Evolutionary conservation across 2,113 vertebrate genomes (phyloP), one percentile per base, ranked within the genome.

Genomic region (Jacana jacana): DNA sequence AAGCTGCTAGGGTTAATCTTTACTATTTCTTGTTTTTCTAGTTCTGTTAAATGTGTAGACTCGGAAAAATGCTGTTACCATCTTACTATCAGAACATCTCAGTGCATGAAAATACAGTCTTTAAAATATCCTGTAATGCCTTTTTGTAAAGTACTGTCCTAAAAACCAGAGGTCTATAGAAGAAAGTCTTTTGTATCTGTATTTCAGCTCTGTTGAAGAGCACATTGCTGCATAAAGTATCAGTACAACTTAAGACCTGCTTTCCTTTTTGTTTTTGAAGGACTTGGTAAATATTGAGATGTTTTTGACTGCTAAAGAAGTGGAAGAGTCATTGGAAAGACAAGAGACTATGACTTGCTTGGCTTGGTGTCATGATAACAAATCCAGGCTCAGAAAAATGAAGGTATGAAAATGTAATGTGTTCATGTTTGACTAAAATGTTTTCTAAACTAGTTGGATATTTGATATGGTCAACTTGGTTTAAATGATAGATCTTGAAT

Each of bases 271-370:
- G 23, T 35, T 91, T 87, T 91, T 91, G 23, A 92, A 99, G 99
- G 99, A 99, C 91, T 97, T 99, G 93, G 99, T 99, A 96, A 99
- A 99, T 97, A 99, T 99, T 80, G 99, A 99, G 97, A 99, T 99
- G 99, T 99, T 99, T 97, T 98, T 99, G 93, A 99, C 99, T 69
- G 99, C 99, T 83, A 99, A 99, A 93, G 99, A 99, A 97, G 99
- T 99, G 65, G 99, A 99, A 81, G 99, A 99, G 94, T 99, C 99
- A 68, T 98, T 99, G 97, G 99, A 99, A 97, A 98, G 99, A 96
- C 99, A 99, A 71, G 99, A 99, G 97, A 99, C 99, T 0, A 99
- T 99, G 95, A 99, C 99, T 57, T 99, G 99, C 97, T 97, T 99
- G 95, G 99, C 99, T 88, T 99, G 99, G 99, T 99, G 99, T 97